Evolutionary conservation across 2,113 vertebrate genomes (phyloP).

Genomic region (Rhodinocichla rosea): DNA sequence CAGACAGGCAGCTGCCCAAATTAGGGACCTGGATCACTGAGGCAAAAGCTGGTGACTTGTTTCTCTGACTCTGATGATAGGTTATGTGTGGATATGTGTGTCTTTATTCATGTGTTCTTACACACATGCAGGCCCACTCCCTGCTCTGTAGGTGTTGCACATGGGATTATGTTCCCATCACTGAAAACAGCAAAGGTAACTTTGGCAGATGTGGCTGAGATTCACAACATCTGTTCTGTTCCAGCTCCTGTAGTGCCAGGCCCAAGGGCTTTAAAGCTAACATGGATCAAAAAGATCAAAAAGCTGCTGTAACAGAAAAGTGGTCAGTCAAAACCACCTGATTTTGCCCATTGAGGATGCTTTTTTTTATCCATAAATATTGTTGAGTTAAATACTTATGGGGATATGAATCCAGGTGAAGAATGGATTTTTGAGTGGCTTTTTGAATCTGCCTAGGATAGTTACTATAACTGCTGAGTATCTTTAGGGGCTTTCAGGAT

Average conservation of each 20-base stretch:
- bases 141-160: background rate
- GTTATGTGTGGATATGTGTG: background rate
- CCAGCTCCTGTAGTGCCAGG: background rate
- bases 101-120: background rate
- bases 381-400: background rate
- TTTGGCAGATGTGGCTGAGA: background rate
- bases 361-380: background rate
- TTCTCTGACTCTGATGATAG: background rate
- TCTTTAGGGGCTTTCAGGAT: background rate
- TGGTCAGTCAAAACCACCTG: background rate
- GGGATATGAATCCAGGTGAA: background rate
- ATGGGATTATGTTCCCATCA: background rate
- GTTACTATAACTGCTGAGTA: background rate
- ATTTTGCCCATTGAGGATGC: background rate
- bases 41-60: background rate
- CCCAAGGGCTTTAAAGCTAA: background rate
- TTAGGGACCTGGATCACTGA: background rate
- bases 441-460: background rate
- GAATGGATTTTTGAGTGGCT: too few relatives aligned
- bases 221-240: background rate
- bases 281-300: background rate
- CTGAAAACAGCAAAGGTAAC: background rate
- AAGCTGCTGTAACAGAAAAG: background rate
- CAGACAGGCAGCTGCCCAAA: background rate
- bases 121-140: background rate